Conservation (phyloP, 1,140 invertebrate species). For the Notospermus geniculatus region DNA sequence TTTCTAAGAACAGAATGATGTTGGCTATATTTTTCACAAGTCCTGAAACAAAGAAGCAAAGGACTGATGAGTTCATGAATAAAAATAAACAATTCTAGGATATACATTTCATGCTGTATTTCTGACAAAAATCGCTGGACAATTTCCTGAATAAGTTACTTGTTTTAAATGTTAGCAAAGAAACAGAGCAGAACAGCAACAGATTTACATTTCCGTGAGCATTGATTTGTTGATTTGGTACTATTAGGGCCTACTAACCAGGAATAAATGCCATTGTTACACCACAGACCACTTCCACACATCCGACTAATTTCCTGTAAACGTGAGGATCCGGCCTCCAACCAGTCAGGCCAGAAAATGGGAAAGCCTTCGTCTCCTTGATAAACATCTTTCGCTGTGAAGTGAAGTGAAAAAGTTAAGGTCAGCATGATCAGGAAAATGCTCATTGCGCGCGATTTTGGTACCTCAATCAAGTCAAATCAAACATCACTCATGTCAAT, state of each 20-base stretch:
- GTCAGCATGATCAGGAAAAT: not conserved
- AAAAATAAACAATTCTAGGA: too few relatives aligned
- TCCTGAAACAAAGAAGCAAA: constrained; percentile 63
- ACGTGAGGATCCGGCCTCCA: constrained; percentile 72
- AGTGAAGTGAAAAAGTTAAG: constrained; percentile 45
- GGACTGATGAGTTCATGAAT: too few relatives aligned
- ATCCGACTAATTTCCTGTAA: constrained; percentile 84
- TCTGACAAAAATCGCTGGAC: too few relatives aligned
- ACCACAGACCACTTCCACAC: constrained; percentile 86
- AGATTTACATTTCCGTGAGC: too few relatives aligned
- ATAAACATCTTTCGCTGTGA: constrained; percentile 95
- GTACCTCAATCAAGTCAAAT: too few relatives aligned
- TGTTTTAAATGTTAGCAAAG: too few relatives aligned
- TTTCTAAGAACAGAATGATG: constrained; percentile 74
- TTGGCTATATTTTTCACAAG: constrained; percentile 87
- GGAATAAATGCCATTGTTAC: constrained; percentile 83
- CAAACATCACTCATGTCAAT: too few relatives aligned
- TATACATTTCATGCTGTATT: too few relatives aligned
- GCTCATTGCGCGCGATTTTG: too few relatives aligned
- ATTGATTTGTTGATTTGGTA: too few relatives aligned
- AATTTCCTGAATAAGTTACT: too few relatives aligned
- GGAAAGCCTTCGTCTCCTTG: constrained; percentile 95
- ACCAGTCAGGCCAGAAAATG: constrained; percentile 63
- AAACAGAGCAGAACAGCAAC: too few relatives aligned
- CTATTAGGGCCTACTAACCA: constrained; percentile 58